Percentiles rank a stretch among this genome's conserved stretches.
phyloP scores from a whole-genome alignment of 37 sponge, comb jelly and placozoan genomes.

The Cladorhizidae sp. region DNA sequence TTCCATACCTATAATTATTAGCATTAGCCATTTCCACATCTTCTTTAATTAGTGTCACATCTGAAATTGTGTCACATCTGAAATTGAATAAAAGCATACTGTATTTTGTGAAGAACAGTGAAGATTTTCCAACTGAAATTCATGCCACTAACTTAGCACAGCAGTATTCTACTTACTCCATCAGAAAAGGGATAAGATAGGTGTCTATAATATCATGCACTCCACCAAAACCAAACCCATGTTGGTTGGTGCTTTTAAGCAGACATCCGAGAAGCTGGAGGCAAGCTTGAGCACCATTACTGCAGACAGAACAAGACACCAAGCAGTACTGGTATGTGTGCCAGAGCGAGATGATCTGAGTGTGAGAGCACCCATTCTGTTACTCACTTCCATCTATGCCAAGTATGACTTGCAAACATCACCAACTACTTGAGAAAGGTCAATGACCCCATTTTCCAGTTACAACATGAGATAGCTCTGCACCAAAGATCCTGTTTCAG shows the following conservation, averaged over 20 bases:
- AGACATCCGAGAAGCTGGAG: constrained; percentile 6
- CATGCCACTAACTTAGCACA: too few species aligned
- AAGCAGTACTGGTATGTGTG: constrained; percentile 57
- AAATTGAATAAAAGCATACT: too few species aligned
- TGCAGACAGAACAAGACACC: constrained; percentile 43
- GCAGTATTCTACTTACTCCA: too few species aligned
- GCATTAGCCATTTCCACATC: too few species aligned
- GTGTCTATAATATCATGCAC: constrained; percentile 36
- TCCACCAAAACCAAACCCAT: neutral
- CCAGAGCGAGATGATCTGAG: constrained; percentile 29
- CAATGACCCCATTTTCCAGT: constrained; percentile 20
- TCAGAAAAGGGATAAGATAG: constrained; percentile 42
- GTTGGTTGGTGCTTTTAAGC: constrained; percentile 3
- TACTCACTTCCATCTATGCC: constrained; percentile 37
- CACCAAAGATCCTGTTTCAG: constrained; percentile 59
- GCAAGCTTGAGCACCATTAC: constrained; percentile 13
- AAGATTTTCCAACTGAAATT: too few species aligned
- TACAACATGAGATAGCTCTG: constrained; percentile 39
- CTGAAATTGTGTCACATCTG: too few species aligned
- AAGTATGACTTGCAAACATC: constrained; percentile 14
- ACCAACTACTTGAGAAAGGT: constrained; percentile 41
- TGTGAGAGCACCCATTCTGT: constrained; percentile 16
- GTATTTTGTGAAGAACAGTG: too few species aligned
- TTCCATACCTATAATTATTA: too few species aligned
- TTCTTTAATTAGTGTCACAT: too few species aligned